Evolutionary conservation across 1,140 invertebrate genomes (phyloP).

Genomic region (Magallana angulata): DNA sequence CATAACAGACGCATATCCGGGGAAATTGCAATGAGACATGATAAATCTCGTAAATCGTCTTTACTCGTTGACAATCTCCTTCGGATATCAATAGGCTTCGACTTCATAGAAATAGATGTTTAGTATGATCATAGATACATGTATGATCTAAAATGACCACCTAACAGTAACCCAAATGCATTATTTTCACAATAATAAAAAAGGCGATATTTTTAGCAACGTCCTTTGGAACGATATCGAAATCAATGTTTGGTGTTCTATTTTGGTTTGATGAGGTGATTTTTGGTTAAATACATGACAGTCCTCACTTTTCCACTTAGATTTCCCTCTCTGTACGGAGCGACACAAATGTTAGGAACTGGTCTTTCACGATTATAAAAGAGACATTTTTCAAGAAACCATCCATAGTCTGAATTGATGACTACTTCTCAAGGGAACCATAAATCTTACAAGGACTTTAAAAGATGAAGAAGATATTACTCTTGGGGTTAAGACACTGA

Average conservation of each 20-base stretch:
- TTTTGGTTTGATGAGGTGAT: not conserved
- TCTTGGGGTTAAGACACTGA: too few relatives aligned
- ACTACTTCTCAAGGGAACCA: not conserved
- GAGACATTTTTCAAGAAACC: conserved; percentile 13
- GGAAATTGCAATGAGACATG: too few relatives aligned
- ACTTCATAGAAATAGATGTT: not conserved
- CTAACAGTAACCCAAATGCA: not conserved
- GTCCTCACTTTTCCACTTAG: not conserved
- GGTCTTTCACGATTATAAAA: not conserved
- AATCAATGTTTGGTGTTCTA: conserved; percentile 16
- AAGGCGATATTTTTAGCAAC: not conserved
- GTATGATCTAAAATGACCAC: not conserved
- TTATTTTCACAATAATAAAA: not conserved
- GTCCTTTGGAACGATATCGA: not conserved
- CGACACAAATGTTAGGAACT: not conserved
- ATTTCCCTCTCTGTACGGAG: not conserved
- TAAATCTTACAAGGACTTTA: not conserved
- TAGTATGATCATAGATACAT: too few relatives aligned
- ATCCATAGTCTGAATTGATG: not conserved
- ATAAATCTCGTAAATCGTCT: too few relatives aligned
- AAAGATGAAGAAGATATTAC: too few relatives aligned
- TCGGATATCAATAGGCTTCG: not conserved
- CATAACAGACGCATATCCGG: too few relatives aligned
- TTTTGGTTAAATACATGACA: not conserved
- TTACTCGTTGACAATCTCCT: not conserved